phyloP scores from a whole-genome alignment of 2,113 vertebrate species.

The Polypterus senegalus region DNA sequence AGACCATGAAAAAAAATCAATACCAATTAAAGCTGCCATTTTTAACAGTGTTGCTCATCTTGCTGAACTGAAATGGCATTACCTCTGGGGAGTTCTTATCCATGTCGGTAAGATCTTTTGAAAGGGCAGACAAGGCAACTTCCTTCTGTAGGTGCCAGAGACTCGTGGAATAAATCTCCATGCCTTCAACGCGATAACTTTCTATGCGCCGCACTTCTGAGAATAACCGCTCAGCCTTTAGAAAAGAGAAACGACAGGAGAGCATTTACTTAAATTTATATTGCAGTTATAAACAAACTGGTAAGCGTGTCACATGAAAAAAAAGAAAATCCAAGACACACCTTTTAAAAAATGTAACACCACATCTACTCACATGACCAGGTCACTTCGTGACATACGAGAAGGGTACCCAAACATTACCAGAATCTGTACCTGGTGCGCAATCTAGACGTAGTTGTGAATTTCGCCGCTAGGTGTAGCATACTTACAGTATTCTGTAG shows the following conservation, averaged over 20 bases:
- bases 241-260: not conserved
- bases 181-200: slow-evolving; percentile 86
- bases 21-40: not conserved
- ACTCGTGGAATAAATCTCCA: slow-evolving; percentile 96
- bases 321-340: no score
- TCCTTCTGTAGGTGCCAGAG: slow-evolving; percentile 97
- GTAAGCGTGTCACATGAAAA: no score
- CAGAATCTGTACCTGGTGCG: no score
- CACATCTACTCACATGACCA: no score
- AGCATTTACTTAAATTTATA: no score
- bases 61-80: not conserved
- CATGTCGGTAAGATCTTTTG: slow-evolving; percentile 96
- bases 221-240: slow-evolving; percentile 87
- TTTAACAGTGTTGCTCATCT: not conserved
- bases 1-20: slow-evolving; percentile 3
- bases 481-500: no score
- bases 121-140: slow-evolving; percentile 85
- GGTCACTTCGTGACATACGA: no score
- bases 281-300: no score
- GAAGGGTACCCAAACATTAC: no score
- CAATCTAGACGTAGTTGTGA: no score
- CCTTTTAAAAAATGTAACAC: no score
- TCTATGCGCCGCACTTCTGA: slow-evolving; percentile 90
- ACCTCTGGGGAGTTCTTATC: slow-evolving; percentile 97
- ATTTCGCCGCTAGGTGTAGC: no score